Conservation (phyloP, 92 coral and sea anemone genomes). For the Ricordea florida region DNA sequence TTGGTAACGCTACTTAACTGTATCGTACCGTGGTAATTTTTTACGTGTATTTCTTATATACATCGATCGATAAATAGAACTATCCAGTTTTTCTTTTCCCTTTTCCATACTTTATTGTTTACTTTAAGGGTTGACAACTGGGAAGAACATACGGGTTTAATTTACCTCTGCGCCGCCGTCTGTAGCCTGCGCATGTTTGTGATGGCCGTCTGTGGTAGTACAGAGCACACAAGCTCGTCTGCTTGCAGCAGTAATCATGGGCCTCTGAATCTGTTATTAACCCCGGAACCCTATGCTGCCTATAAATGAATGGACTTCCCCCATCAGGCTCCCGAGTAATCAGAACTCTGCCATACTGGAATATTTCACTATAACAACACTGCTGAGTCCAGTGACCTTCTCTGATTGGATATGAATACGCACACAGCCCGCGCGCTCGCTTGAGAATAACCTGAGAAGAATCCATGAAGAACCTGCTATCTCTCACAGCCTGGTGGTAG, state of each 20-base stretch:
- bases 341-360: background rate
- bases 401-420: background rate
- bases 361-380: slow-evolving; percentile 12
- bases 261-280: slow-evolving; percentile 44
- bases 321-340: background rate
- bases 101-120: too few relatives aligned
- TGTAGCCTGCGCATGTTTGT: background rate
- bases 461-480: slow-evolving; percentile 7
- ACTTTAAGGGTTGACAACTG: too few relatives aligned
- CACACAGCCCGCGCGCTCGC: background rate
- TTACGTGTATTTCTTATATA: too few relatives aligned
- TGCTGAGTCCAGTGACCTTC: slow-evolving; percentile 26
- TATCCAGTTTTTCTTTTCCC: too few relatives aligned
- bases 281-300: background rate
- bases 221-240: slow-evolving; percentile 18
- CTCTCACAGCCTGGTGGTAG: slow-evolving; percentile 8
- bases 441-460: background rate
- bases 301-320: background rate
- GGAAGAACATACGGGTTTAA: too few relatives aligned
- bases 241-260: slow-evolving; percentile 38
- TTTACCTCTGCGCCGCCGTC: slow-evolving; percentile 19
- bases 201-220: slow-evolving; percentile 55
- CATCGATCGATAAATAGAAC: too few relatives aligned
- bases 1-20: too few relatives aligned
- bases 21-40: too few relatives aligned